Evolutionary conservation across 2,113 vertebrate species (phyloP).

Genomic region (Paraplagusia blochii): DNA sequence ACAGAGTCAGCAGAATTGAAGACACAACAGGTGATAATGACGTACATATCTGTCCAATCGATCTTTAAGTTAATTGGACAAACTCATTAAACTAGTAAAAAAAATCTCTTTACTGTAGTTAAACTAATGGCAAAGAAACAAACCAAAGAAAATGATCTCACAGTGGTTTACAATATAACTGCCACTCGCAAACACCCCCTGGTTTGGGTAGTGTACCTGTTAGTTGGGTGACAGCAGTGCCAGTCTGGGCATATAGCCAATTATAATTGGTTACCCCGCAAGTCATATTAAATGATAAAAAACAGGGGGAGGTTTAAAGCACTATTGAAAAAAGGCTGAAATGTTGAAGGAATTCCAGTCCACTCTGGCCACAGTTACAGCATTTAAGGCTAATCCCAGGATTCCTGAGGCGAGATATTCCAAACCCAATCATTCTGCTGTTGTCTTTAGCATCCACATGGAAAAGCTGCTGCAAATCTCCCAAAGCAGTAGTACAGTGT

Average conservation of each 20-base stretch:
- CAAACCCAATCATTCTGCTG: slow-evolving; percentile 41
- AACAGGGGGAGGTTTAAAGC: slow-evolving; percentile 27
- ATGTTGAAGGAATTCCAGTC: slow-evolving; percentile 42
- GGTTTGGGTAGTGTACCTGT: slow-evolving; percentile 59
- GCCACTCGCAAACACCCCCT: neutral
- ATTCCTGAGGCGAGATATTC: slow-evolving; percentile 67
- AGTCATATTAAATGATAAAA: slow-evolving; percentile 47
- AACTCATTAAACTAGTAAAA: too few relatives aligned
- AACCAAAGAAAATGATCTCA: neutral
- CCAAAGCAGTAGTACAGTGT: slow-evolving; percentile 30
- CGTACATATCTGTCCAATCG: too few relatives aligned
- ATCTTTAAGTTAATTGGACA: too few relatives aligned
- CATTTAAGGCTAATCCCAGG: slow-evolving; percentile 55
- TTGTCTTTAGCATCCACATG: slow-evolving; percentile 31
- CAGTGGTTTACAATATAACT: neutral
- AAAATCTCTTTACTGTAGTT: too few relatives aligned
- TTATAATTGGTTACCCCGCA: slow-evolving; percentile 59
- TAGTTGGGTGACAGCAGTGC: slow-evolving; percentile 57
- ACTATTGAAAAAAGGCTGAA: slow-evolving; percentile 27
- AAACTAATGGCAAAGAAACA: neutral
- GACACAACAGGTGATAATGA: too few relatives aligned
- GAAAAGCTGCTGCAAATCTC: slow-evolving; percentile 63
- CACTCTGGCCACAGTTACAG: slow-evolving; percentile 30
- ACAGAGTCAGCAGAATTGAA: too few relatives aligned
- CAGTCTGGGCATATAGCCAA: slow-evolving; percentile 55